Conservation (phyloP, 2,113 vertebrate genomes). For the Elephantulus edwardii region DNA sequence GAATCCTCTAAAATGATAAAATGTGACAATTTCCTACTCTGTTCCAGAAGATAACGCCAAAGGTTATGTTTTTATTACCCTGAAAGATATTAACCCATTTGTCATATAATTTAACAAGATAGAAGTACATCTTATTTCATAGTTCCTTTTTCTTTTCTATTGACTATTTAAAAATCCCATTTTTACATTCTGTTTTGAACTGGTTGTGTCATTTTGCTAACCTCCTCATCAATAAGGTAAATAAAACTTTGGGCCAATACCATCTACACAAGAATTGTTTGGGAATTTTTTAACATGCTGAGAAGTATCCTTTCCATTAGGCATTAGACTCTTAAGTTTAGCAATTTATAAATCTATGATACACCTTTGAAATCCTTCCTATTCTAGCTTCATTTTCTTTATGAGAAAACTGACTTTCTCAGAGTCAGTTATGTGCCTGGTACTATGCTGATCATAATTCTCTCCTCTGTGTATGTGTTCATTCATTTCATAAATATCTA, state of each 20-base stretch:
- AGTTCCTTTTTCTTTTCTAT: constrained; percentile 41
- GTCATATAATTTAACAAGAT: not conserved
- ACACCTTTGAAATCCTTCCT: not conserved
- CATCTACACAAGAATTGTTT: not conserved
- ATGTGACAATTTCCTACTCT: constrained; percentile 1
- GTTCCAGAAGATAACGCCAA: constrained; percentile 19
- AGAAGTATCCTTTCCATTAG: constrained; percentile 1
- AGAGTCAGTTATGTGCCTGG: not conserved
- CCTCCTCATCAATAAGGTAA: not conserved
- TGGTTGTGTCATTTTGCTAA: constrained; percentile 18
- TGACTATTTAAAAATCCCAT: not conserved
- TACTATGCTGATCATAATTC: not conserved
- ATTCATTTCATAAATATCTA: constrained; percentile 10
- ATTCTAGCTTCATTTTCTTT: not conserved
- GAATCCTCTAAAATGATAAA: constrained; percentile 26
- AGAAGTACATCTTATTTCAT: not conserved
- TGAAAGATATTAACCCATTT: not conserved
- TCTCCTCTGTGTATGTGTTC: constrained; percentile 18
- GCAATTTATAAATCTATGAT: not conserved
- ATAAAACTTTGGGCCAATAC: not conserved
- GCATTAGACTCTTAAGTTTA: not conserved
- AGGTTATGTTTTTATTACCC: not conserved
- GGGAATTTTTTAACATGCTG: constrained; percentile 23
- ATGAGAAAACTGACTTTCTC: constrained; percentile 28
- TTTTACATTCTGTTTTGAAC: constrained; percentile 44